Base-by-base conservation (phyloP, 2,888 invertebrate genomes). In the Lacanobia oleracea region DNA sequence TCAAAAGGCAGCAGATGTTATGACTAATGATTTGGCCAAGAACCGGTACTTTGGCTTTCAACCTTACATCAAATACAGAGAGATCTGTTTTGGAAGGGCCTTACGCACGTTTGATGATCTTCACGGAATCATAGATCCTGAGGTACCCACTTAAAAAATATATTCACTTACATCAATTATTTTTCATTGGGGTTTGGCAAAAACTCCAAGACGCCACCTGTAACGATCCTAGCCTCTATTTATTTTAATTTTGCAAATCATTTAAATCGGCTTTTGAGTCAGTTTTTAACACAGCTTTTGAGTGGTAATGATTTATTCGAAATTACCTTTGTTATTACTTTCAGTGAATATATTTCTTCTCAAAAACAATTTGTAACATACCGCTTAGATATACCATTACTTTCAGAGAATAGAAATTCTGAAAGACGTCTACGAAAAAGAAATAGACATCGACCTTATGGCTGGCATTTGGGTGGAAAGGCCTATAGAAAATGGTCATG, bases 371-470 rank as follows among this genome's bases (percentile, higher is more conserved):
- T 40, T 40, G 12, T 12, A 40, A 2, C 12, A 12, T 40, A 0
- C 12, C 12, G 2, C 2, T 40, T 12, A 10, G 40, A 40, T 40
- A 40, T 12, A 40, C 12, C 18, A 48, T 48, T 14, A 23, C 14
- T 59, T 59, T 59, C 21, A 59, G 59, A 59, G 59, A 40, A 40
- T 59, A 21, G 59, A 59, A 59, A 4, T 59, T 14, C 8, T 59
- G 59, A 88, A 84, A 78, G 85, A 83, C 0, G 56, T 86, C 0
- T 94, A 93, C 67, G 85, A 89, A 18, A 97, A 97, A 91, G 97
- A 98, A 2, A 97, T 97, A 77, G 99, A 99, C 91, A 97, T 99
- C 60, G 99, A 99, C 93, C 95, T 99, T 21, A 97, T 98, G 97
- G 98, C 98, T 53, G 99, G 98, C 37, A 98, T 98, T 51, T 98